These are phyloP conservation scores for Oncorhynchus nerka DNA, from an alignment of 2,113 vertebrate genomes.

Conservation along the genomic window DNA sequence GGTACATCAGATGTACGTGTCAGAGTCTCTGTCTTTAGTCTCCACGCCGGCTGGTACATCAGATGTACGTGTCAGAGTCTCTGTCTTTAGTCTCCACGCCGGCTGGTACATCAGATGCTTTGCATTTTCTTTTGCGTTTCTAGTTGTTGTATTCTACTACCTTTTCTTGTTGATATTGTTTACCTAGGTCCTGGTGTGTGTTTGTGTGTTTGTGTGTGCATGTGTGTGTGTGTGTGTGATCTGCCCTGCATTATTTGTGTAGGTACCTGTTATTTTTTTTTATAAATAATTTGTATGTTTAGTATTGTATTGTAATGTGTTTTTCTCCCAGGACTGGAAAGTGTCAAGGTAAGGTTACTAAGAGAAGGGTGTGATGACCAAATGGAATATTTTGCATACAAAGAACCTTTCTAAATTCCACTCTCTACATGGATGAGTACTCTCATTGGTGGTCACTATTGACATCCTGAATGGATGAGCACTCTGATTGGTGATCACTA, in stretches of 20 bases:
- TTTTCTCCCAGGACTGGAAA: slow-evolving; percentile 68
- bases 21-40: neutral
- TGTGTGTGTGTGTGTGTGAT: slow-evolving; percentile 39
- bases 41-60: slow-evolving; percentile 10
- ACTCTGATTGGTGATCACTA: too few species aligned
- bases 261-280: slow-evolving; percentile 1
- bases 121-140: slow-evolving; percentile 44
- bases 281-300: slow-evolving; percentile 25
- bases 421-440: slow-evolving; percentile 25
- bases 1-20: neutral
- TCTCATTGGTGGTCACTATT: slow-evolving; percentile 23
- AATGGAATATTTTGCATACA: slow-evolving; percentile 58
- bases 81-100: neutral
- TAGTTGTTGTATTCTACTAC: slow-evolving; percentile 24
- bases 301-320: slow-evolving; percentile 64
- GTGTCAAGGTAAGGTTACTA: slow-evolving; percentile 66
- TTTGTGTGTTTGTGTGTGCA: neutral
- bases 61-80: neutral
- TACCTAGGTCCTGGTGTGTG: neutral
- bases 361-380: slow-evolving; percentile 48
- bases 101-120: slow-evolving; percentile 42
- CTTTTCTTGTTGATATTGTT: neutral
- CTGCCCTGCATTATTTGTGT: slow-evolving; percentile 35
- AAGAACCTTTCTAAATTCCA: slow-evolving; percentile 35
- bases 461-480: too few species aligned